phyloP scores from a whole-genome alignment of 2,113 vertebrate genomes.

The Axis porcinus region DNA sequence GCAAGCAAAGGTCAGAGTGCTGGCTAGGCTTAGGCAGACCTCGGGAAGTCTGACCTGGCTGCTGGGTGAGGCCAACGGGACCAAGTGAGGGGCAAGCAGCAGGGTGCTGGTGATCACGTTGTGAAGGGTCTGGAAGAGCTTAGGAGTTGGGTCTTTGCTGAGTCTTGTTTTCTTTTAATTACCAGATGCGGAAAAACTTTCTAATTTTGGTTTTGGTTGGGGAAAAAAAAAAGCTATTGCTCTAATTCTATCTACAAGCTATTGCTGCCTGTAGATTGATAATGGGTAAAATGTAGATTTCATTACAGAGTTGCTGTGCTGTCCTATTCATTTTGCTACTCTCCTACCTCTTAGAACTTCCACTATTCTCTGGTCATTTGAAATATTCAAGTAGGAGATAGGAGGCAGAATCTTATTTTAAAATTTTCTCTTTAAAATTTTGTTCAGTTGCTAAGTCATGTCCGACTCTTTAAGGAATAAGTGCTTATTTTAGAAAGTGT shows the following conservation, averaged over 20 bases:
- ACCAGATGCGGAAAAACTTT: neutral
- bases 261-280: neutral
- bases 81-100: neutral
- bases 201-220: neutral
- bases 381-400: neutral
- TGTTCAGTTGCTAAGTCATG: neutral
- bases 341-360: neutral
- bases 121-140: neutral
- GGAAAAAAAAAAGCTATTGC: neutral
- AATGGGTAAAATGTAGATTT: neutral
- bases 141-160: neutral
- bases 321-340: neutral
- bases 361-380: neutral
- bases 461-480: neutral
- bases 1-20: neutral
- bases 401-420: neutral
- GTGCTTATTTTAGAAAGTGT: neutral
- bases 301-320: rapidly evolving
- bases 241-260: neutral
- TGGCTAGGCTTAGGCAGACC: neutral
- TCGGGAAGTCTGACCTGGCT: neutral
- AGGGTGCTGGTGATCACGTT: neutral
- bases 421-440: neutral
- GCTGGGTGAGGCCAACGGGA: neutral
- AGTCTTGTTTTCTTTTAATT: neutral